Evolutionary conservation across 2,113 vertebrate genomes (phyloP).

Genomic region (Notechis scutatus): DNA sequence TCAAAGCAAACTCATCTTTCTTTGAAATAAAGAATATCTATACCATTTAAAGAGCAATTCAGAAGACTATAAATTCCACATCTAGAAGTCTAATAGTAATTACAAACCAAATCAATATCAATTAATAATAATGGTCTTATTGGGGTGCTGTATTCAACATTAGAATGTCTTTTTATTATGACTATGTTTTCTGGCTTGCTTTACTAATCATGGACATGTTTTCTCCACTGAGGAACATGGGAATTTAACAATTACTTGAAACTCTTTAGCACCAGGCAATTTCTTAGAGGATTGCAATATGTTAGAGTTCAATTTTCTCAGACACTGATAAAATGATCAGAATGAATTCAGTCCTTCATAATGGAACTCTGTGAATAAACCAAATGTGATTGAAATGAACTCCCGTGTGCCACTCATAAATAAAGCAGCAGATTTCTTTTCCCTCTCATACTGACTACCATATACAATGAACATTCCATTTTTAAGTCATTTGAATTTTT

Average conservation of each 20-base stretch:
- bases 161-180: conserved; percentile 16
- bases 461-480: conserved; percentile 4
- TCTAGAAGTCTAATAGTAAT: conserved; percentile 51
- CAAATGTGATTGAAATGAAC: conserved; percentile 75
- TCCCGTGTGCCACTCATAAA: conserved; percentile 52
- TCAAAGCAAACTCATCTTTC: not conserved
- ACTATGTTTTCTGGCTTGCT: conserved; percentile 52
- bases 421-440: conserved; percentile 48
- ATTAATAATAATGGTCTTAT: conserved; percentile 46
- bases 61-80: conserved; percentile 17
- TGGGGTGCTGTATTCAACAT: conserved; percentile 42
- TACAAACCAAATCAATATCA: conserved; percentile 52
- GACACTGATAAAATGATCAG: conserved; percentile 71
- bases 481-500: not conserved
- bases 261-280: conserved; percentile 71
- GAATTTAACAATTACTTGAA: conserved; percentile 77
- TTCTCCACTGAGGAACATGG: conserved; percentile 66
- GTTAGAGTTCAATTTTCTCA: conserved; percentile 77
- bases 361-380: conserved; percentile 72
- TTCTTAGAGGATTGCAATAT: conserved; percentile 74
- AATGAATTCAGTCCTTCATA: conserved; percentile 76
- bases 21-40: conserved; percentile 44
- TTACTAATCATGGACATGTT: conserved; percentile 72
- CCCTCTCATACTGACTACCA: not conserved
- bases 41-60: conserved; percentile 41